Evolutionary conservation across 2,888 invertebrate species (phyloP).

Genomic region (Brachyptera putata): DNA sequence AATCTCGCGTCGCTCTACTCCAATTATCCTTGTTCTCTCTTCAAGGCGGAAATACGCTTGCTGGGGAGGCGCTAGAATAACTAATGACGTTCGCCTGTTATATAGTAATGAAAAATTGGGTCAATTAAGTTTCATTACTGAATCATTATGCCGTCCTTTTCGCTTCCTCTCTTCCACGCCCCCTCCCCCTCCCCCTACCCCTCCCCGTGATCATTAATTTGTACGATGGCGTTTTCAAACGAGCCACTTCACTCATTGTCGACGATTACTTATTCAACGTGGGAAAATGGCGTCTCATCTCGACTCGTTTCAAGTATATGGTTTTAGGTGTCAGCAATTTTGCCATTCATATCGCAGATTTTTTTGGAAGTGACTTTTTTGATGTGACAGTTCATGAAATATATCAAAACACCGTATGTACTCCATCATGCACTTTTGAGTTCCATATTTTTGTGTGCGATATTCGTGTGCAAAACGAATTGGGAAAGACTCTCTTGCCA

Average conservation of each 20-base stretch:
- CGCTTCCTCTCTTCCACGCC: constrained; percentile 25
- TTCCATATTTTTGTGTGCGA: too few relatives aligned
- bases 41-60: constrained; percentile 17
- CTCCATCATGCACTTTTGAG: too few relatives aligned
- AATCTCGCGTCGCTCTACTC: constrained; percentile 8
- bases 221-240: constrained; percentile 9
- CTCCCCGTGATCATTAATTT: constrained; percentile 29
- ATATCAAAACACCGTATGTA: too few relatives aligned
- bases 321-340: too few relatives aligned
- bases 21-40: constrained; percentile 19
- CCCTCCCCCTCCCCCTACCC: constrained; percentile 23
- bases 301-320: too few relatives aligned
- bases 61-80: constrained; percentile 29
- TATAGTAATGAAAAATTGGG: constrained; percentile 33
- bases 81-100: constrained; percentile 29
- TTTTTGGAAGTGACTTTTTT: too few relatives aligned
- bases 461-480: too few relatives aligned
- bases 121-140: constrained; percentile 34
- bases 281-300: constrained; percentile 16
- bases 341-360: too few relatives aligned
- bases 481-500: too few relatives aligned
- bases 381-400: too few relatives aligned
- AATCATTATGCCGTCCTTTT: constrained; percentile 33
- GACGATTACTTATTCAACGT: constrained; percentile 14
- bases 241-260: constrained; percentile 12